These are phyloP conservation scores for Sphaerophoria rueppellii DNA, from an alignment of 2,888 invertebrate species.

Conservation along the genomic window DNA sequence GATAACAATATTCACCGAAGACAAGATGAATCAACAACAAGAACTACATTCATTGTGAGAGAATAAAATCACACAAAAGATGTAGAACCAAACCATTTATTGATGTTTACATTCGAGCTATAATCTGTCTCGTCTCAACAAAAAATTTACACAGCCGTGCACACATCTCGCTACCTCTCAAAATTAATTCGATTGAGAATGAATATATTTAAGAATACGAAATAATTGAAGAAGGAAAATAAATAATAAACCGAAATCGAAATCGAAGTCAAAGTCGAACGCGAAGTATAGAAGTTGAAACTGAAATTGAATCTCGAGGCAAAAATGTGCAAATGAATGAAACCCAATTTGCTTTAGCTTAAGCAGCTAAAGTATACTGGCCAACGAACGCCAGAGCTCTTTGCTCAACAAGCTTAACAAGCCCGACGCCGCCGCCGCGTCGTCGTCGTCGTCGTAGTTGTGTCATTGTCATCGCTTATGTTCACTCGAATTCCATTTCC, in stretches of 20 bases:
- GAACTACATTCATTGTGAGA: too few species aligned
- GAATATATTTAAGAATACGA: constrained; percentile 51
- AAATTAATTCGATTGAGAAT: constrained; percentile 10
- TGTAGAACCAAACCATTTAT: too few species aligned
- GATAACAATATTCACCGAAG: too few species aligned
- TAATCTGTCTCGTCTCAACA: constrained; percentile 4
- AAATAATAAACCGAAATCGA: constrained; percentile 16
- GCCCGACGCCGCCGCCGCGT: not conserved
- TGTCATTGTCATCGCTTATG: not conserved
- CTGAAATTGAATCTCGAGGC: constrained; percentile 44
- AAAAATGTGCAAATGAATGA: constrained; percentile 71
- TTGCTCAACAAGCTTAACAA: constrained; percentile 19
- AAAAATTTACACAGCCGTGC: constrained; percentile 1
- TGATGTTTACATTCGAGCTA: constrained; percentile 13
- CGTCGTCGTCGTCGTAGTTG: not conserved
- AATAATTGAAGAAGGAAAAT: constrained; percentile 69
- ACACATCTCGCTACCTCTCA: not conserved
- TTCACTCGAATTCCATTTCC: constrained; percentile 63
- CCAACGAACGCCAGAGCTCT: not conserved
- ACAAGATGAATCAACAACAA: too few species aligned
- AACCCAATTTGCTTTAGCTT: constrained; percentile 32
- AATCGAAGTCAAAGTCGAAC: too few species aligned
- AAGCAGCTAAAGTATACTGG: not conserved
- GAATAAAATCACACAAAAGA: too few species aligned
- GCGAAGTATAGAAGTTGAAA: constrained; percentile 8